phyloP scores from a whole-genome alignment of 2,888 invertebrate genomes.

The Sisyra terminalis region DNA sequence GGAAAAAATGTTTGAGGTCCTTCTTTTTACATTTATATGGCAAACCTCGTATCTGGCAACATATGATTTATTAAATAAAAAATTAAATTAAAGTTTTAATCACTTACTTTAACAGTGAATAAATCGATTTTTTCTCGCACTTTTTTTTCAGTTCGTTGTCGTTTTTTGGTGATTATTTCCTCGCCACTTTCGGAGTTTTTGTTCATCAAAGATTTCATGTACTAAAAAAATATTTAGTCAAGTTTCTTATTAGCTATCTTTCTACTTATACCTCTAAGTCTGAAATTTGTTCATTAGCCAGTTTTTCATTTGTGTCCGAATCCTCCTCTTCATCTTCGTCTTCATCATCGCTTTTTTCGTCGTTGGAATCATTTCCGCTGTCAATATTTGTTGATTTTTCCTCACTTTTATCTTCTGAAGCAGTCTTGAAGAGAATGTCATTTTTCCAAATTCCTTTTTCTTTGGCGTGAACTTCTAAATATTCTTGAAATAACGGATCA shows the following conservation, averaged over 20 bases:
- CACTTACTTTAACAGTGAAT: constrained; percentile 40
- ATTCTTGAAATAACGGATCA: constrained; percentile 68
- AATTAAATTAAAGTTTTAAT: background rate
- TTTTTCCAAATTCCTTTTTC: constrained; percentile 35
- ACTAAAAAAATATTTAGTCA: constrained; percentile 29
- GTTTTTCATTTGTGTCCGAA: constrained; percentile 28
- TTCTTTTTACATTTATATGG: constrained; percentile 67
- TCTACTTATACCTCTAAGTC: constrained; percentile 59
- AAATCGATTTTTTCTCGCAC: constrained; percentile 25
- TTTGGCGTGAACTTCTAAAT: constrained; percentile 66
- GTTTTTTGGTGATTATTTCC: constrained; percentile 18
- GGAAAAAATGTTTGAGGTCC: constrained; percentile 71
- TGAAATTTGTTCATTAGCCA: constrained; percentile 55
- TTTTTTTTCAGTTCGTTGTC: constrained; percentile 27
- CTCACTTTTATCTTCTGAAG: constrained; percentile 15
- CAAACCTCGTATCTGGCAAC: constrained; percentile 44
- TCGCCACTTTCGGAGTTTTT: constrained; percentile 21
- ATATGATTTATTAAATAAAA: background rate
- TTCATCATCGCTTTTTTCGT: constrained; percentile 16
- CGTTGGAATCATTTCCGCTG: constrained; percentile 14
- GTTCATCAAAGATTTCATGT: constrained; percentile 52
- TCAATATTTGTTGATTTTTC: constrained; percentile 14
- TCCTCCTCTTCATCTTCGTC: constrained; percentile 18
- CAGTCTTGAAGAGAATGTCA: constrained; percentile 25
- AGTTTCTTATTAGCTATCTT: constrained; percentile 9